Conservation (phyloP, 2,797 vertebrate species). For the Mormyrops attenuatus region DNA sequence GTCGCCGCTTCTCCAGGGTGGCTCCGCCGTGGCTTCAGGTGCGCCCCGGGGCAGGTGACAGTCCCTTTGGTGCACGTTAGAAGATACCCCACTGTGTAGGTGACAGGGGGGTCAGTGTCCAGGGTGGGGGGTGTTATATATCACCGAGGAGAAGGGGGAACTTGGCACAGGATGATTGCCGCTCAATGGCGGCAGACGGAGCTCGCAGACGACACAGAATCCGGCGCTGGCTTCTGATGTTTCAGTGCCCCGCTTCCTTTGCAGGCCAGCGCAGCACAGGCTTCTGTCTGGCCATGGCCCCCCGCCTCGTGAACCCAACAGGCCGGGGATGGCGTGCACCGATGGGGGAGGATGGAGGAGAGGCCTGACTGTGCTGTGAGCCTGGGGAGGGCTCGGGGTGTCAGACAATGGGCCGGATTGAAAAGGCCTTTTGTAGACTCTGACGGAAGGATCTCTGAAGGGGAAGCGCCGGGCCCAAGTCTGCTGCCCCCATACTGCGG, state of each 20-base stretch:
- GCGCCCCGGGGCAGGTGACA: constrained; percentile 15
- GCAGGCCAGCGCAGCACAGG: constrained; percentile 29
- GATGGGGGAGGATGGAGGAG: neutral
- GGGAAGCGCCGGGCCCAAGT: constrained; percentile 59
- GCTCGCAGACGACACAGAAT: constrained; percentile 58
- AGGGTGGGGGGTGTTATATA: neutral
- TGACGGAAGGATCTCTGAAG: constrained; percentile 55
- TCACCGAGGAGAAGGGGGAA: constrained; percentile 25
- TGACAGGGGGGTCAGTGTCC: neutral
- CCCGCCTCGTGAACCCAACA: constrained; percentile 40
- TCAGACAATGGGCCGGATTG: constrained; percentile 56
- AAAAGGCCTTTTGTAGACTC: constrained; percentile 63
- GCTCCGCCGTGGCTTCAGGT: constrained; percentile 3
- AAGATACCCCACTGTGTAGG: constrained; percentile 10
- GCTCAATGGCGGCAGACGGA: constrained; percentile 54
- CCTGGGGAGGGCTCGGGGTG: constrained; percentile 41
- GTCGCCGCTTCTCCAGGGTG: neutral
- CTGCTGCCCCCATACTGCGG: constrained; percentile 56
- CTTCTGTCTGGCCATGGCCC: constrained; percentile 25
- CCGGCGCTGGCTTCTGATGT: constrained; percentile 56
- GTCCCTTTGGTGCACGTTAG: constrained; percentile 7
- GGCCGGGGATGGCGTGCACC: constrained; percentile 44
- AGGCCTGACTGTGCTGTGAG: constrained; percentile 36
- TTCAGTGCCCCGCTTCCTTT: constrained; percentile 52
- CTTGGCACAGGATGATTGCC: constrained; percentile 40